These are phyloP conservation scores for Phymanthus crucifer DNA, from an alignment of 92 coral and sea anemone species.

Conservation along the genomic window DNA sequence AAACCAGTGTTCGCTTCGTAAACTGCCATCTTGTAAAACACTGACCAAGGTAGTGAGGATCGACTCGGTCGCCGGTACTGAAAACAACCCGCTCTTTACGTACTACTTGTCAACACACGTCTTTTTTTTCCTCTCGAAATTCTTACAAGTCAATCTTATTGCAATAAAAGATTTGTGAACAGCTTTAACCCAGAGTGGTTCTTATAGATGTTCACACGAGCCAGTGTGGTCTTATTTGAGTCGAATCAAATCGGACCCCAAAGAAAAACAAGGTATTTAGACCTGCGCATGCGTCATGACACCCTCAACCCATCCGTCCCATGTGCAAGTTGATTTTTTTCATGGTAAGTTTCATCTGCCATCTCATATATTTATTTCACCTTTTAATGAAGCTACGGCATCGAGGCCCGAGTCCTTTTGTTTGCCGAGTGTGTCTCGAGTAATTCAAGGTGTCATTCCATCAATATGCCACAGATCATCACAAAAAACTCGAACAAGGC, in stretches of 20 bases:
- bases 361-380: neutral
- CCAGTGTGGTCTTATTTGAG: neutral
- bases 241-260: neutral
- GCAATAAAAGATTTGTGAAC: neutral
- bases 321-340: neutral
- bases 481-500: neutral
- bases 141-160: neutral
- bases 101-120: too few relatives aligned
- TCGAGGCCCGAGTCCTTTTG: neutral
- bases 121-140: too few relatives aligned
- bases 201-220: neutral
- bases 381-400: neutral
- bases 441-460: neutral
- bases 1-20: slow-evolving; percentile 33
- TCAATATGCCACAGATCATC: neutral
- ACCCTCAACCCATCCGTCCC: neutral
- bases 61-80: neutral
- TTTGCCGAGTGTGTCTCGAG: neutral
- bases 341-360: neutral
- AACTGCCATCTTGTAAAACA: neutral
- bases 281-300: neutral
- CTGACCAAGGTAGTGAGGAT: neutral
- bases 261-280: neutral
- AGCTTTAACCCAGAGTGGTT: neutral
- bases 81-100: neutral